Evolutionary conservation across 2,113 vertebrate genomes (phyloP), one percentile per base, ranked within the genome.

Genomic region (Orthonyx spaldingii): DNA sequence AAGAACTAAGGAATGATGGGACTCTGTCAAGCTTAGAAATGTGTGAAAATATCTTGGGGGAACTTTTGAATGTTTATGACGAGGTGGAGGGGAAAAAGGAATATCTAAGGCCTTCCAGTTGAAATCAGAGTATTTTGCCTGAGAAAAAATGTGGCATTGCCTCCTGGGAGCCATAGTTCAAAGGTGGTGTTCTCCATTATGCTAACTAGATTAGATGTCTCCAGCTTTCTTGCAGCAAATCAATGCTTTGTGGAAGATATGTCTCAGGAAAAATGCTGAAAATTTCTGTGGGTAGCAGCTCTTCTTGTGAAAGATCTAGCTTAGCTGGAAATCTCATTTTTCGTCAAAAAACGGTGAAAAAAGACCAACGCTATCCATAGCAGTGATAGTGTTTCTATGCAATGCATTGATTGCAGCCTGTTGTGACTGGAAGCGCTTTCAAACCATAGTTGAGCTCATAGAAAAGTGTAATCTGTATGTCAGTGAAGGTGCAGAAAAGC

Each of bases 381-480:
- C 52, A 63, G 50, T 70, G 49, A 80, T 35, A 56, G 22, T 13
- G 55, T 76, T 88, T 49, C 28, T 52, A 0, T 35, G 23, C 18
- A 32, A n/a, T 0, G 0, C 4, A 3, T 41, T 86, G 55, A 50
- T 89, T 23, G 1, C 39, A 59, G 59, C 11, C 9, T 71, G 32
- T 10, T 82, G 37, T 42, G 50, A 37, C 70, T 87, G 46, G 32
- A 75, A 89, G n/a, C 1, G 0, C 41, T 57, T 59, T 84, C 35
- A 72, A 44, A 23, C 44, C 3, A 0, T 32, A 28, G 18, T 0
- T 42, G 37, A 79, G 13, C 30, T 92, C n/a, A 46, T 24, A 39
- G 50, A 75, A 41, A 7, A 68, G 37, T 41, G 60, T 19, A 56
- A 49, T 89, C 61, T 60, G 0, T 53, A 6, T 24, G 7, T 63